Evolutionary conservation across 2,113 vertebrate genomes (phyloP), one percentile per base, ranked within the genome.

Genomic region (Cavia porcellus): DNA sequence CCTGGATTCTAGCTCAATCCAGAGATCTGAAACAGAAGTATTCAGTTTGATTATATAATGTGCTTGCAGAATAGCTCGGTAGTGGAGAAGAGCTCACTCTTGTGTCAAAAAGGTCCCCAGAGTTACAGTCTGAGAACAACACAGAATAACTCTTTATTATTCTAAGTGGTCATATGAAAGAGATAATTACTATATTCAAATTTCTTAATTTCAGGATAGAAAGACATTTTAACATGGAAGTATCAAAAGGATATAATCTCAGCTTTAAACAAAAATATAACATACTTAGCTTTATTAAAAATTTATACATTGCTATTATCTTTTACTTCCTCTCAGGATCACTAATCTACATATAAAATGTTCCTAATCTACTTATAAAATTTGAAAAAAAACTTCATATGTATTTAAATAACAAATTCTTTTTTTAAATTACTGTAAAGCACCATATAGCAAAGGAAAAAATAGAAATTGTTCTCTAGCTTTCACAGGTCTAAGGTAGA

Each of bases 201-300:
- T 94, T 68, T 94, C 15, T 85, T 96, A 22, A 52, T 66, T 87
- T 96, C 57, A 89, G 72, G 90, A 59, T 45, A 80, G 12, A 84
- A 55, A 70, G 7, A n/a, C 25, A 47, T 83, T 88, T 79, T 52
- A 84, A 64, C 14, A 77, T 11, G 35, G 28, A 83, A 66, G 68
- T 79, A 0, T 45, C 68, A 15, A 95, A 95, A 82, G 0, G 7
- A 50, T 35, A 28, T 85, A 70, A 75, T 93, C 45, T 68, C 14
- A 92, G 13, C 12, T 50, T 86, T 80, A 66, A 77, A 14, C 0
- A 81, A 79, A 86, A 92, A 61, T 47, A 1, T 50, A 66, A 50
- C 17, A n/a, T 1, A 52, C 77, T 64, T 52, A 91, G 22, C 50
- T 85, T 95, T 70, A n/a, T 70, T n/a, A 42, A 93, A 82, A 77